Evolutionary conservation across 2,113 vertebrate genomes (phyloP).

Genomic region (Onychorhynchus coronatus): DNA sequence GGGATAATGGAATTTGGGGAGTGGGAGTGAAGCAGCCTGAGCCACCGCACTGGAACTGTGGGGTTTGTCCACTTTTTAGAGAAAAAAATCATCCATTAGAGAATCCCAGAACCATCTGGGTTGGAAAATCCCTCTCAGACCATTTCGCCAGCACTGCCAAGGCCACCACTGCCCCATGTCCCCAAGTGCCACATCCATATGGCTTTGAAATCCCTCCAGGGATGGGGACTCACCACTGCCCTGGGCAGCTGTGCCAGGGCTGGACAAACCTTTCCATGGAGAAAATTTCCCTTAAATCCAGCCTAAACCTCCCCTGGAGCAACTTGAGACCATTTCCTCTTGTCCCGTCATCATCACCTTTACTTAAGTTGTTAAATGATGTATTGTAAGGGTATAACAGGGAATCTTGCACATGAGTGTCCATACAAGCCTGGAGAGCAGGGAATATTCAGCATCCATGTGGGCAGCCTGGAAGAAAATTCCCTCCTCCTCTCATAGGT

Average conservation of each 20-base stretch:
- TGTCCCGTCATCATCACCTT: not conserved
- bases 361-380: not conserved
- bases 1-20: accelerated
- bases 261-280: not conserved
- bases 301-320: not conserved
- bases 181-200: not conserved
- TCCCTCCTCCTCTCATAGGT: not conserved
- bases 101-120: not conserved
- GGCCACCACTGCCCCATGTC: not conserved
- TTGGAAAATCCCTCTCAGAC: not conserved
- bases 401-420: not conserved
- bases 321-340: not conserved
- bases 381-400: not conserved
- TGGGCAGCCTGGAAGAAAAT: not conserved
- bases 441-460: not conserved
- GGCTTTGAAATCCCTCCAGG: not conserved
- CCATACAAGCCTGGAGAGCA: not conserved
- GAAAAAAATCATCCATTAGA: not conserved
- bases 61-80: not conserved
- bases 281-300: not conserved
- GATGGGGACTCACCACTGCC: not conserved
- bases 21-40: not conserved
- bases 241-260: not conserved
- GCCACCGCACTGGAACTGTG: not conserved
- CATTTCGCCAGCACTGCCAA: not conserved